Evolutionary conservation across 2,888 invertebrate genomes (phyloP), one percentile per base, ranked within the genome.

Genomic region (Dorcus parallelipipedus): DNA sequence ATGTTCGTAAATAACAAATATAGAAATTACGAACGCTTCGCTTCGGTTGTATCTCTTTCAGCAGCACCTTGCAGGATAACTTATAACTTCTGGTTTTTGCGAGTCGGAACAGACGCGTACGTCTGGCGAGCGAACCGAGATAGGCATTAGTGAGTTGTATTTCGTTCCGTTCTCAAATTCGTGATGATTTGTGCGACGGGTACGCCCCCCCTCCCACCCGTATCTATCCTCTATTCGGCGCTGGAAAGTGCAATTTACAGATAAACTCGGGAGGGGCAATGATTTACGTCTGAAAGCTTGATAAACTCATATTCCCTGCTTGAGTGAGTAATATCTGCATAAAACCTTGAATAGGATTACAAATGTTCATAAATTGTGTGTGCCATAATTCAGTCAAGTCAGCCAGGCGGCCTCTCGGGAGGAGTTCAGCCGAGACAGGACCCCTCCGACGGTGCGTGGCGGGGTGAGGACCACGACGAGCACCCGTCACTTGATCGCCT

Each of bases 211-310:
- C 52, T 55, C 54, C 62, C 52, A 59, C 61, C 63, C 63, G 59
- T 63, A 65, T 64, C 64, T 63, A 64, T 64, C 64, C 64, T 67
- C 60, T 62, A 61, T 62, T 61, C 53, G 52, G 52, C 72, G 74
- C 82, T 81, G 82, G 83, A 82, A 84, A 83, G 84, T 85, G 85
- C 84, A 82, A 79, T 82, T 83, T 81, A 81, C 83, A 83, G 85
- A 86, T 85, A 85, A 85, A 77, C 76, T 76, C 74, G 72, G 73
- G 71, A 69, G 74, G 74, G 73, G 80, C 81, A 80, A 83, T 85
- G 85, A 85, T 85, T 86, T 85, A 86, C 84, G 82, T 82, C 82
- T 82, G 83, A 84, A 79, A 85, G 84, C 84, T 85, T 84, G 77
- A 77, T 78, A 78, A 78, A 78, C 78, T 78, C 78, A 78, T 78